Conservation (phyloP, 2,797 vertebrate species). For the Chaetophractus vellerosus region DNA sequence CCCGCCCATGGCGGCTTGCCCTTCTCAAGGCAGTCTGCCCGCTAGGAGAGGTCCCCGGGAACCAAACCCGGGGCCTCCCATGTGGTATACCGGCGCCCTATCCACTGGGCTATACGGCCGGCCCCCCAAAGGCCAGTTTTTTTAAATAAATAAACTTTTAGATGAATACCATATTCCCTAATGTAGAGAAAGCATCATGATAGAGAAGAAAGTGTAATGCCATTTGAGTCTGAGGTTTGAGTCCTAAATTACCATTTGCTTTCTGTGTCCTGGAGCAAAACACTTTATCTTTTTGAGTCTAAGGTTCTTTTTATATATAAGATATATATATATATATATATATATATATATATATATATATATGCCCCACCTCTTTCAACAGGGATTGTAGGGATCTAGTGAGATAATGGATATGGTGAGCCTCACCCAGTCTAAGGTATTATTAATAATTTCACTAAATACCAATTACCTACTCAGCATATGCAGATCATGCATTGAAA, state of each 20-base stretch:
- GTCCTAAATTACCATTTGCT: background rate
- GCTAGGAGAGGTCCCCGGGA: no score
- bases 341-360: no score
- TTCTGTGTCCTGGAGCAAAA: background rate
- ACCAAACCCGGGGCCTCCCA: no score
- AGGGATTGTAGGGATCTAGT: background rate
- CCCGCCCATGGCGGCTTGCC: no score
- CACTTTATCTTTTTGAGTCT: background rate
- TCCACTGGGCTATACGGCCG: no score
- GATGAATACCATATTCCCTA: background rate
- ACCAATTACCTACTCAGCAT: background rate
- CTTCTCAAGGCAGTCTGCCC: no score
- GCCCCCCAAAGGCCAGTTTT: background rate
- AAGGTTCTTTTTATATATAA: background rate
- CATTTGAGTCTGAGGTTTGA: background rate
- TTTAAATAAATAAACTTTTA: background rate
- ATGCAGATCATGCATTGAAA: conserved; percentile 9
- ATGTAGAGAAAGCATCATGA: background rate
- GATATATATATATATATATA: no score
- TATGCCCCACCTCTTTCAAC: background rate
- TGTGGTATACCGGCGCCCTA: no score
- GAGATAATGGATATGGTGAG: background rate
- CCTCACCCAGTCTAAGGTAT: background rate
- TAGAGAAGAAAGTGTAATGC: background rate
- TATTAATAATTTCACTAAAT: background rate